Conservation (phyloP, 2,888 invertebrate genomes). For the Spisula subtruncata region DNA sequence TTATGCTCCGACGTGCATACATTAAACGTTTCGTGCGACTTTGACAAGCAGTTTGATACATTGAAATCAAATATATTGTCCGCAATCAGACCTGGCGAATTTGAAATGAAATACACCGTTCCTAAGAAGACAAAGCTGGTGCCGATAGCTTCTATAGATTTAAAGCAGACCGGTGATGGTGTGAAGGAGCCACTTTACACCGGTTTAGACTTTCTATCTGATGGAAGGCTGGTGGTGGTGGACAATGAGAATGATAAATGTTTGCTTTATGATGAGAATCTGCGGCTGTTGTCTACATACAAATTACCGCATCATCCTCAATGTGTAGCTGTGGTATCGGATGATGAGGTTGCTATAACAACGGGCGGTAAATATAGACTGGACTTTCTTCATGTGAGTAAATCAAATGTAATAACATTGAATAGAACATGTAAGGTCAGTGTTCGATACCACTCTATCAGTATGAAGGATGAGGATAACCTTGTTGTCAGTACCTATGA, state of each 20-base stretch:
- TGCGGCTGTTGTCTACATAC: not conserved
- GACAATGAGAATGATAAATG: slow-evolving; percentile 29
- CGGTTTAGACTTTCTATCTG: slow-evolving; percentile 21
- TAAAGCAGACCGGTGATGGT: slow-evolving; percentile 12
- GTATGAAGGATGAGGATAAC: slow-evolving; percentile 9
- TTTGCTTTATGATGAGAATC: slow-evolving; percentile 21
- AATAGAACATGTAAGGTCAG: not conserved
- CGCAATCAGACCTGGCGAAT: not conserved
- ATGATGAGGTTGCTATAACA: slow-evolving; percentile 18
- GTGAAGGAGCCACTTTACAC: not conserved
- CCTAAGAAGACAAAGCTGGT: not conserved
- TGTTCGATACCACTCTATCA: not conserved
- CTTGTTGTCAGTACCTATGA: slow-evolving; percentile 10
- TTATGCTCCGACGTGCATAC: not conserved
- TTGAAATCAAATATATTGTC: not conserved
- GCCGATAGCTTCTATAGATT: not conserved
- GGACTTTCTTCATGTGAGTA: slow-evolving; percentile 17
- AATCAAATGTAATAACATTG: not conserved
- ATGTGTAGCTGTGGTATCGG: slow-evolving; percentile 14
- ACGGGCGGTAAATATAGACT: not conserved
- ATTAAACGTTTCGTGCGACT: not conserved
- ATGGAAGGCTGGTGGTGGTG: slow-evolving; percentile 28
- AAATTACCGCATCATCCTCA: not conserved
- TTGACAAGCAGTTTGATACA: not conserved
- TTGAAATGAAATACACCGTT: not conserved